Conservation (phyloP, 37 sponge, comb jelly and placozoan species). For the Beroe ovata region DNA sequence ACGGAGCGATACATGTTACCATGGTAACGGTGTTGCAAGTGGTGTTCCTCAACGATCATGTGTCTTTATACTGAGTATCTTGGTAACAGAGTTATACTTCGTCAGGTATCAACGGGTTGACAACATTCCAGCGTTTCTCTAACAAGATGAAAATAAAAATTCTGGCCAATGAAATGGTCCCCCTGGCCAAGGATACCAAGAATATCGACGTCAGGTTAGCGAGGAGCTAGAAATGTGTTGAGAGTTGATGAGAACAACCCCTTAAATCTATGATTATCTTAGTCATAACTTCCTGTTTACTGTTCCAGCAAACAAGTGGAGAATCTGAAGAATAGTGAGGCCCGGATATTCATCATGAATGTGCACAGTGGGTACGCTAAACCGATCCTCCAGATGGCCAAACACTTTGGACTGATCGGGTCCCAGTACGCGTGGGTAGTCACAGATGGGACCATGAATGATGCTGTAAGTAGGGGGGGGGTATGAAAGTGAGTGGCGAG, state of each 20-base stretch:
- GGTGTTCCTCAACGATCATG: too few relatives aligned
- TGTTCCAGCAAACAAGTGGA: constrained; percentile 13
- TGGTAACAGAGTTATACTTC: too few relatives aligned
- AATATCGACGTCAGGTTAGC: constrained; percentile 48
- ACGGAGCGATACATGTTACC: too few relatives aligned
- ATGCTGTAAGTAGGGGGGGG: constrained; percentile 63
- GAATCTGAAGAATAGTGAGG: constrained; percentile 42
- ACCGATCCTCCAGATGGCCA: constrained; percentile 30
- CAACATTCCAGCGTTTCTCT: constrained; percentile 37
- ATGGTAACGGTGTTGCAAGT: too few relatives aligned
- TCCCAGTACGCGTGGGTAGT: constrained; percentile 58
- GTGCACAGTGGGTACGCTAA: constrained; percentile 63
- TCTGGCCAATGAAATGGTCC: constrained; percentile 60
- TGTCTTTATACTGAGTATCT: too few relatives aligned
- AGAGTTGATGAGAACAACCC: neutral
- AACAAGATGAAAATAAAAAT: constrained; percentile 47
- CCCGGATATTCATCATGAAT: constrained; percentile 50
- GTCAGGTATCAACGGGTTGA: constrained; percentile 52
- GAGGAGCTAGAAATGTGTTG: neutral
- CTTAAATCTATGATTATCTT: too few relatives aligned
- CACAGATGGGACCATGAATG: constrained; percentile 38
- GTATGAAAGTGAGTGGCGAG: too few relatives aligned
- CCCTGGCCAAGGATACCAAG: neutral
- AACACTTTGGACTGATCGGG: constrained; percentile 5
- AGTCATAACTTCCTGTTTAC: too few relatives aligned